phyloP scores from a whole-genome alignment of 2,113 vertebrate genomes.

The Origma solitaria region DNA sequence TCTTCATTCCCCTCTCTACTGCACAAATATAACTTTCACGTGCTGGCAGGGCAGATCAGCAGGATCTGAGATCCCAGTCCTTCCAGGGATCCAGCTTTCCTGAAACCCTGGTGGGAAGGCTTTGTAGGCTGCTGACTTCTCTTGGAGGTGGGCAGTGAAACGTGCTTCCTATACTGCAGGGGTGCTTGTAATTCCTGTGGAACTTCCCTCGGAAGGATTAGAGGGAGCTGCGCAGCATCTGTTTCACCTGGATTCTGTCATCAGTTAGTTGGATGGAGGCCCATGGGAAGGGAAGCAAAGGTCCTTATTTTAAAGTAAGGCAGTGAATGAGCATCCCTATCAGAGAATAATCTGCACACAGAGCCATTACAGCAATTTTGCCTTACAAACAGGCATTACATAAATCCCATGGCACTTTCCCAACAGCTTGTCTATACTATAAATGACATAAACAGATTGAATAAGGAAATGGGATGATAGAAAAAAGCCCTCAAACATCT shows the following conservation, averaged over 20 bases:
- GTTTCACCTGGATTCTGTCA: neutral
- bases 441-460: neutral
- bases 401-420: neutral
- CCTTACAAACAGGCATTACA: neutral
- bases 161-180: neutral
- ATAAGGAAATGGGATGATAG: neutral
- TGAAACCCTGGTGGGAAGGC: neutral
- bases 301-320: neutral
- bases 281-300: neutral
- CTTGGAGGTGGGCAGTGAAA: neutral
- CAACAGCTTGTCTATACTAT: neutral
- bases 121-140: neutral
- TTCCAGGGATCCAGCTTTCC: neutral
- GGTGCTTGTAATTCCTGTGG: neutral
- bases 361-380: neutral
- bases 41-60: neutral
- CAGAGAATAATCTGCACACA: neutral
- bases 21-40: neutral
- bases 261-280: neutral
- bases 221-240: neutral
- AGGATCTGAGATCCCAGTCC: fast-evolving
- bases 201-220: neutral
- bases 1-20: neutral
- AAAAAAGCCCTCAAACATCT: neutral
- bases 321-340: neutral